phyloP scores from a whole-genome alignment of 2,888 invertebrate species.

The Orthonychiurus folsomi region DNA sequence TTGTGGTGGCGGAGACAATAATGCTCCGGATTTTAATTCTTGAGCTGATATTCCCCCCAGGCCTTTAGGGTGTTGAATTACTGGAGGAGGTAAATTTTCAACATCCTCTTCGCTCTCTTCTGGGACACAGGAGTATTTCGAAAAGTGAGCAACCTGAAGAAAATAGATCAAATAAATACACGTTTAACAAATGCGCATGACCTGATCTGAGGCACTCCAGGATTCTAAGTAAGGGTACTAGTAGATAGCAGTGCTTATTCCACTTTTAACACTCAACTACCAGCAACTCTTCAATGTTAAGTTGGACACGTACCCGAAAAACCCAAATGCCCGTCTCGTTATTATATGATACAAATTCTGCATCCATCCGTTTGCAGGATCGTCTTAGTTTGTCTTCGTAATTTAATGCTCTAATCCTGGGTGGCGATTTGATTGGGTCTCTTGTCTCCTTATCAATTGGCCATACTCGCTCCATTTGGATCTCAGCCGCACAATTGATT shows the following conservation, averaged over 20 bases:
- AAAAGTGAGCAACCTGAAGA: slow-evolving; percentile 76
- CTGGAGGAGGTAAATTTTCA: slow-evolving; percentile 3
- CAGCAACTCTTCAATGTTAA: too few species aligned
- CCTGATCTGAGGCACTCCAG: too few species aligned
- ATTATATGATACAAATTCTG: slow-evolving; percentile 33
- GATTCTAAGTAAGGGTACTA: too few species aligned
- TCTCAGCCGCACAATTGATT: slow-evolving; percentile 78
- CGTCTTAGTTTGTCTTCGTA: slow-evolving; percentile 30
- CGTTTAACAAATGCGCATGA: too few species aligned
- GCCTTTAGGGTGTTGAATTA: slow-evolving; percentile 43
- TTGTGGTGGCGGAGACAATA: background rate
- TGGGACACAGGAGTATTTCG: slow-evolving; percentile 80
- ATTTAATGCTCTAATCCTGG: slow-evolving; percentile 23
- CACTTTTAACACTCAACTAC: too few species aligned
- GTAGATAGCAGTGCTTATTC: too few species aligned
- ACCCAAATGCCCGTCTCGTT: slow-evolving; percentile 29
- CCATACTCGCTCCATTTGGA: slow-evolving; percentile 86
- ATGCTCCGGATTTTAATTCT: background rate
- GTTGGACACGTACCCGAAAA: slow-evolving; percentile 28
- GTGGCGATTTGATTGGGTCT: slow-evolving; percentile 65
- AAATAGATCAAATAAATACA: slow-evolving; percentile 5
- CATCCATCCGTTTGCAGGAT: slow-evolving; percentile 27
- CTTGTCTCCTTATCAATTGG: slow-evolving; percentile 77
- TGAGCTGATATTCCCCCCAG: slow-evolving; percentile 36
- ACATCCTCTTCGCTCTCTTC: slow-evolving; percentile 63